Conservation (phyloP, 2,888 invertebrate species). For the Phrixothrix hirtus region DNA sequence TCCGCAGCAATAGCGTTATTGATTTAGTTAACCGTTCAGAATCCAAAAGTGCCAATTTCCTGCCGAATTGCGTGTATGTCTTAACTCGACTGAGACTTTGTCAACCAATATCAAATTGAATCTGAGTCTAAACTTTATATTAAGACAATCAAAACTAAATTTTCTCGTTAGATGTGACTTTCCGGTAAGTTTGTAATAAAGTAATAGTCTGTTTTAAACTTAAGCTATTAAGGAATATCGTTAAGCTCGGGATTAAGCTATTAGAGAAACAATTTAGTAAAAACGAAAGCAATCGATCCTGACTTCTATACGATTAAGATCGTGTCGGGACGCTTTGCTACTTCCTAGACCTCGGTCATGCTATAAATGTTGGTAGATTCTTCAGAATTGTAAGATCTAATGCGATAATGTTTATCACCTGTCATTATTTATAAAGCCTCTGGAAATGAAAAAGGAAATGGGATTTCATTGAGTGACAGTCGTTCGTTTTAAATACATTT, state of each 20-base stretch:
- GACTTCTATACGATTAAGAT: neutral
- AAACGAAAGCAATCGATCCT: slow-evolving; percentile 2
- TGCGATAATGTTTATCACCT: slow-evolving; percentile 10
- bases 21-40: slow-evolving; percentile 6
- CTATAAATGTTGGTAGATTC: neutral
- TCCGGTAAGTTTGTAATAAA: slow-evolving; percentile 5
- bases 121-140: too few relatives aligned
- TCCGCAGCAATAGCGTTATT: slow-evolving; percentile 7
- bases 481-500: neutral
- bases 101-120: slow-evolving; percentile 3
- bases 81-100: slow-evolving; percentile 7
- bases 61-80: slow-evolving; percentile 8
- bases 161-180: slow-evolving; percentile 4
- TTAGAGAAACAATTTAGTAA: neutral
- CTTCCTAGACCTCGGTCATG: neutral
- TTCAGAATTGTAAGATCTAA: neutral
- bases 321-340: neutral
- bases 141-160: slow-evolving; percentile 10
- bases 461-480: slow-evolving; percentile 14
- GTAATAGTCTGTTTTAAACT: slow-evolving; percentile 5
- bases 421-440: slow-evolving; percentile 14
- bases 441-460: slow-evolving; percentile 22
- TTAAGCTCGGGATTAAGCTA: slow-evolving; percentile 2
- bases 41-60: slow-evolving; percentile 14
- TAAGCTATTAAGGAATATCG: slow-evolving; percentile 4